Conservation (phyloP, 2,797 vertebrate genomes). For the Trachurus trachurus region DNA sequence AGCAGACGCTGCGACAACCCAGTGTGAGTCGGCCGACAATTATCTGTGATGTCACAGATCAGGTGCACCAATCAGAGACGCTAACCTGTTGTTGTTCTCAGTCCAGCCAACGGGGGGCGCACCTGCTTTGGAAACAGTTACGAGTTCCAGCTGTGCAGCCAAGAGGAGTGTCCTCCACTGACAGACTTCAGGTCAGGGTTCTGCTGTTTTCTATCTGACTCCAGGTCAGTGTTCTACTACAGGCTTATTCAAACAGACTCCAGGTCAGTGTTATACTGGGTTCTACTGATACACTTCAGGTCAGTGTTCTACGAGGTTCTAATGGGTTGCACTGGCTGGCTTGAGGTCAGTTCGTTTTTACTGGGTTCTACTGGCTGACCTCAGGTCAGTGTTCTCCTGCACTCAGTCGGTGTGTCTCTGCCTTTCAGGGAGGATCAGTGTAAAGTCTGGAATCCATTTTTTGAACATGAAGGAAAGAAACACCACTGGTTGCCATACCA, state of each 20-base stretch:
- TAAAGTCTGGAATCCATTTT: slow-evolving; percentile 91
- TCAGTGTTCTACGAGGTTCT: neutral
- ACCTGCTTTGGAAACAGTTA: slow-evolving; percentile 93
- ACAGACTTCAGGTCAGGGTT: slow-evolving; percentile 89
- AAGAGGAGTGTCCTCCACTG: slow-evolving; percentile 87
- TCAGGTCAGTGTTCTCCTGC: neutral
- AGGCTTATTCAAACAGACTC: too few relatives aligned
- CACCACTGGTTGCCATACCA: slow-evolving; percentile 97
- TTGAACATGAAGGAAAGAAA: slow-evolving; percentile 91
- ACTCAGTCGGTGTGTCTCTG: slow-evolving; percentile 8
- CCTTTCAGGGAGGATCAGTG: slow-evolving; percentile 92
- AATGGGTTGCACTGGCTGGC: slow-evolving; percentile 17
- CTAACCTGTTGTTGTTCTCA: slow-evolving; percentile 71
- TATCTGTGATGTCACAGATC: slow-evolving; percentile 17
- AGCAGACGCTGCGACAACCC: slow-evolving; percentile 94
- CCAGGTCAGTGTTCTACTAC: too few relatives aligned
- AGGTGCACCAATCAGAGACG: slow-evolving; percentile 4
- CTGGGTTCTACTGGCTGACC: slow-evolving; percentile 24
- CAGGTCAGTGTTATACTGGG: neutral
- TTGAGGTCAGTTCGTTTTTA: neutral
- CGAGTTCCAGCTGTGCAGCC: slow-evolving; percentile 94
- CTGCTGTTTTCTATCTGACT: too few relatives aligned
- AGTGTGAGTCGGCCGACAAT: slow-evolving; percentile 86
- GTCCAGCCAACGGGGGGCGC: slow-evolving; percentile 94
- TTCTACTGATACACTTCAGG: neutral